Evolutionary conservation across 2,888 invertebrate genomes (phyloP).

Genomic region (Agriopis leucophaearia): DNA sequence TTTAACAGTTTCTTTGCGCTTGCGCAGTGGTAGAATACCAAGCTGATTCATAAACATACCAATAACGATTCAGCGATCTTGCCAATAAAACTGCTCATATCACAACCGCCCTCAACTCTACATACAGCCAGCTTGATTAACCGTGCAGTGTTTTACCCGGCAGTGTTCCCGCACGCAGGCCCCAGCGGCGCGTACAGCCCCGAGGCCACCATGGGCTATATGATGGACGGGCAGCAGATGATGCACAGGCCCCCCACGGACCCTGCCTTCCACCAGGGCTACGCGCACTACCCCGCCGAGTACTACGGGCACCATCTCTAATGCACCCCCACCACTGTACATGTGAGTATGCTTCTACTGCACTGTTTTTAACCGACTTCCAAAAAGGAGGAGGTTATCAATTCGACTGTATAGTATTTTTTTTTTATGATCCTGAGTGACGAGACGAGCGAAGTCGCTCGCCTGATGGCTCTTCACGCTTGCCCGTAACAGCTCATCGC

Average conservation of each 20-base stretch:
- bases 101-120: constrained; percentile 37
- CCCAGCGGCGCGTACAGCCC: constrained; percentile 98
- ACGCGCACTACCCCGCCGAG: constrained; percentile 95
- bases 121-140: constrained; percentile 76
- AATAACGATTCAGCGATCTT: too few relatives aligned
- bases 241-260: constrained; percentile 98
- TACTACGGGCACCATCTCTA: constrained; percentile 98
- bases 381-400: too few relatives aligned
- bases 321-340: constrained; percentile 79
- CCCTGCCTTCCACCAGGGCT: constrained; percentile 97
- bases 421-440: too few relatives aligned
- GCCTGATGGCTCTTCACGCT: too few relatives aligned
- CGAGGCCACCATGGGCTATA: constrained; percentile 98
- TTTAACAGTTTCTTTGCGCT: too few relatives aligned
- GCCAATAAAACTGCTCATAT: constrained; percentile 4
- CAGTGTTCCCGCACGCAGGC: constrained; percentile 97
- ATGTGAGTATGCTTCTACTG: constrained; percentile 72
- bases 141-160: constrained; percentile 82
- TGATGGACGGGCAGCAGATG: constrained; percentile 99
- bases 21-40: too few relatives aligned
- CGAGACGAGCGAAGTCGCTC: too few relatives aligned
- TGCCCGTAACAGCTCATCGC: too few relatives aligned
- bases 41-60: too few relatives aligned
- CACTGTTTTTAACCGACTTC: too few relatives aligned
- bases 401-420: too few relatives aligned